Evolutionary conservation across 2,797 vertebrate genomes (phyloP).

Genomic region (Acrocephalus scirpaceus): DNA sequence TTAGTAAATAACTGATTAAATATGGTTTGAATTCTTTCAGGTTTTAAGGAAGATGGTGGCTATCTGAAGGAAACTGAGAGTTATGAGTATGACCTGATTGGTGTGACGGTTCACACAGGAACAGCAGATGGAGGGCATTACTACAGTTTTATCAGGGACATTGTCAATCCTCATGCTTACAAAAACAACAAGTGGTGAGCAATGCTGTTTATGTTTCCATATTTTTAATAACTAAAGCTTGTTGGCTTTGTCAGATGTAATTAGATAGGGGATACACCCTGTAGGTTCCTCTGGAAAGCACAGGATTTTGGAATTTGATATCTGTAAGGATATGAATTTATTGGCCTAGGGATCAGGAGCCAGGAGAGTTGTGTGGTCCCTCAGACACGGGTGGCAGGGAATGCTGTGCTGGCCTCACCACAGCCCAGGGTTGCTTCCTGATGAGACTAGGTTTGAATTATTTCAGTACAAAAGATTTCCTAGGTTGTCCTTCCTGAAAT

Average conservation of each 20-base stretch:
- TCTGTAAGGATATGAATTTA: neutral
- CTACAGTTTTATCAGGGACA: slow-evolving; percentile 98
- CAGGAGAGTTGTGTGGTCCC: neutral
- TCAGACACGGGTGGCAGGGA: neutral
- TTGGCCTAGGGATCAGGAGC: fast-evolving
- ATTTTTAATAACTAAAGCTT: neutral
- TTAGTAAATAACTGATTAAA: neutral
- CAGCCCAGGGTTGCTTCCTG: neutral
- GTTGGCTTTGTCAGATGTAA: neutral
- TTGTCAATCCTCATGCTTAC: slow-evolving; percentile 95
- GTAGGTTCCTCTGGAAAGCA: neutral
- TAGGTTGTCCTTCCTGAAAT: neutral
- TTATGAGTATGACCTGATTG: slow-evolving; percentile 98
- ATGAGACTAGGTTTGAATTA: neutral
- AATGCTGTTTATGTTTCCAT: neutral
- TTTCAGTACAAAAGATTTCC: neutral
- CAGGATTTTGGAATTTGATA: neutral
- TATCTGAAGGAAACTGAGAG: slow-evolving; percentile 87
- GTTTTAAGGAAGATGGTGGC: slow-evolving; percentile 89
- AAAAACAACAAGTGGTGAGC: slow-evolving; percentile 98
- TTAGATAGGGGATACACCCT: fast-evolving
- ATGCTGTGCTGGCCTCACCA: neutral
- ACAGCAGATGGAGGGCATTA: slow-evolving; percentile 98
- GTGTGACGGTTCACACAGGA: slow-evolving; percentile 96
- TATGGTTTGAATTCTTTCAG: slow-evolving; percentile 72